Percentiles rank a stretch among this genome's conserved stretches.
Conservation (phyloP, 1,140 invertebrate genomes). For the Caenorhabditis inopinata region DNA sequence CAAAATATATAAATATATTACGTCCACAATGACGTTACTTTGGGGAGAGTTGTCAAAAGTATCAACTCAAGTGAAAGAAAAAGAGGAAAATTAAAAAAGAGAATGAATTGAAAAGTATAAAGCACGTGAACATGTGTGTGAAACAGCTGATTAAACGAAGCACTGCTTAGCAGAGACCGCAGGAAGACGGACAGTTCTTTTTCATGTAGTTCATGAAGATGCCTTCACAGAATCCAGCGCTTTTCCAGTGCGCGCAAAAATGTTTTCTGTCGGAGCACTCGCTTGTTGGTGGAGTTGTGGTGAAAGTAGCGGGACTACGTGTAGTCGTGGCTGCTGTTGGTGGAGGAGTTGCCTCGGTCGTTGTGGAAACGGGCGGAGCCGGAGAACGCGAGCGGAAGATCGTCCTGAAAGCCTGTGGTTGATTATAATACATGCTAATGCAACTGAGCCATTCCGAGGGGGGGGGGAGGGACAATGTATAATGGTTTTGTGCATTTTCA, state of each 20-base stretch:
- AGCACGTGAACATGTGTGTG: not conserved
- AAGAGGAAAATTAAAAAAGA: not conserved
- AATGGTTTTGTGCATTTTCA: too few relatives aligned
- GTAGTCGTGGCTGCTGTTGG: not conserved
- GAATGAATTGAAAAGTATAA: not conserved
- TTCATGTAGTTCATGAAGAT: conserved; percentile 64
- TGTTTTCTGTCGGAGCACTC: conserved; percentile 60
- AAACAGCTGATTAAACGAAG: too few relatives aligned
- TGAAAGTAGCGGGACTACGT: not conserved
- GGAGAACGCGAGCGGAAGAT: conserved; percentile 23
- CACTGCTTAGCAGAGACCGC: conserved; percentile 55
- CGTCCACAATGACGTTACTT: conserved; percentile 35
- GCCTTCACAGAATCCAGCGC: conserved; percentile 61
- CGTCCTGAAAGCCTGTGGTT: conserved; percentile 15
- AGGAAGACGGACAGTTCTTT: conserved; percentile 59
- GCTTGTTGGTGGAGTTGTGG: conserved; percentile 19
- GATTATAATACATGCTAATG: not conserved
- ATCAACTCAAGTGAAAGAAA: not conserved
- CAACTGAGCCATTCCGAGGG: conserved; percentile 12
- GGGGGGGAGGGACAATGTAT: not conserved
- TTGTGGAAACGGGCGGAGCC: conserved; percentile 3
- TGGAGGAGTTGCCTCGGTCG: not conserved
- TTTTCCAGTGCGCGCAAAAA: conserved; percentile 62
- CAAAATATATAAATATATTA: not conserved
- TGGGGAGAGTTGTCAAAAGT: not conserved